Base-by-base conservation (phyloP, 1,140 invertebrate species). In the Plectrocnemia conspersa region DNA sequence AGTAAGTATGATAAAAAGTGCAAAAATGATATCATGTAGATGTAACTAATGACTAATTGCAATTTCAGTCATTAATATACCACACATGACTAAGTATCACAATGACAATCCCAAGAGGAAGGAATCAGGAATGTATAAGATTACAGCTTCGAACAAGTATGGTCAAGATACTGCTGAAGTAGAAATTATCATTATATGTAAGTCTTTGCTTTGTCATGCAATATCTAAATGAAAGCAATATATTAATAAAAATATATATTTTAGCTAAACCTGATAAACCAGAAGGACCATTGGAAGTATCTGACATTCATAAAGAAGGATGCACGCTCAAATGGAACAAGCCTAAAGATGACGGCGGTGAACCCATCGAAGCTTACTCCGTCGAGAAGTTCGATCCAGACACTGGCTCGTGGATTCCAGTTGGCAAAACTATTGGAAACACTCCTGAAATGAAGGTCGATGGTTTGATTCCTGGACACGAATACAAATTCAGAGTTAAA, bases 401-500 rank as follows among this genome's bases (percentile, higher is more conserved):
- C 59, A 90, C 89, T 16, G 91, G 91, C 7, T 79, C 90, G 49
- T 95, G 92, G 92, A 65, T 95, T 50, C 91, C 91, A 13, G 86
- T 91, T 41, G 91, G 89, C 35, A 88, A 88, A 70, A 84, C 83
- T 19, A 77, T 80, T 52, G 82, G 83, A 19, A 81, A 79, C 59
- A 78, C 83, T 25, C 88, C 91, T 6, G 90, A 93, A 70, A 85
- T 91, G 79, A 86, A 89, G 70, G 91, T 96, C 0, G 85, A 87
- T 56, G 90, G 89, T 18, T 69, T 94, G 27, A 89, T 88, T 54
- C 88, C 93, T 53, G 95, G 94, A 52, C 91, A 97, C 67, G 92
- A 97, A 66, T 99, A 99, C 71, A 91, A 96, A 76, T 99, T 99
- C 84, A 81, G 96, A 52, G 95, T 99, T 1, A 95, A 94, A 65